A percentile compares a stretch with the other conserved stretches of the same genome.
Conservation (phyloP, 2,888 invertebrate species). For the Synergus umbraculus region DNA sequence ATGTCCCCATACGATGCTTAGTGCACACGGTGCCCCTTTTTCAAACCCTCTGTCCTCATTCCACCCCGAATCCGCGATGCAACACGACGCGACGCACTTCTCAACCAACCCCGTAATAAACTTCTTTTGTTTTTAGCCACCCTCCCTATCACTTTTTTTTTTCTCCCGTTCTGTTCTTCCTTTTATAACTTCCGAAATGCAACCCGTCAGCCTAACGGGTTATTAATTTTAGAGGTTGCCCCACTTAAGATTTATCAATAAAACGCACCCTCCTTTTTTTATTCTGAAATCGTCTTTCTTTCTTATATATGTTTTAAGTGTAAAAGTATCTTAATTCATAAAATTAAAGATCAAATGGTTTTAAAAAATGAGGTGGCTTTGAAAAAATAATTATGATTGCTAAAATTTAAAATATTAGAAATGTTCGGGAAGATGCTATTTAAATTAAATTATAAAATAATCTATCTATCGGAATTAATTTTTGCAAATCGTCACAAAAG, state of each 20-base stretch:
- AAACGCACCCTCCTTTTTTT: neutral
- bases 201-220: neutral
- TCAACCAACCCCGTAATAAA: conserved; percentile 35
- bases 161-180: neutral
- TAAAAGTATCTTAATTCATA: too few species aligned
- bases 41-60: conserved; percentile 25
- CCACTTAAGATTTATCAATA: conserved; percentile 29
- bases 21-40: conserved; percentile 13
- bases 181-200: conserved; percentile 26
- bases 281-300: too few species aligned
- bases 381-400: too few species aligned
- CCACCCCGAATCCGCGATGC: conserved; percentile 30
- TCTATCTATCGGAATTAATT: too few species aligned
- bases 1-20: conserved; percentile 27
- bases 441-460: too few species aligned
- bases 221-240: conserved; percentile 6
- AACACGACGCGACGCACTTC: conserved; percentile 26
- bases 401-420: too few species aligned
- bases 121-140: conserved; percentile 39
- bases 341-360: too few species aligned
- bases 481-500: too few species aligned
- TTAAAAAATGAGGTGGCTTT: too few species aligned
- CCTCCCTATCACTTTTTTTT: conserved; percentile 38
- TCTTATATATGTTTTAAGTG: too few species aligned
- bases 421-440: too few species aligned